These are phyloP conservation scores for Crotalus viridis DNA, from an alignment of 2,113 vertebrate genomes.

Conservation along the genomic window DNA sequence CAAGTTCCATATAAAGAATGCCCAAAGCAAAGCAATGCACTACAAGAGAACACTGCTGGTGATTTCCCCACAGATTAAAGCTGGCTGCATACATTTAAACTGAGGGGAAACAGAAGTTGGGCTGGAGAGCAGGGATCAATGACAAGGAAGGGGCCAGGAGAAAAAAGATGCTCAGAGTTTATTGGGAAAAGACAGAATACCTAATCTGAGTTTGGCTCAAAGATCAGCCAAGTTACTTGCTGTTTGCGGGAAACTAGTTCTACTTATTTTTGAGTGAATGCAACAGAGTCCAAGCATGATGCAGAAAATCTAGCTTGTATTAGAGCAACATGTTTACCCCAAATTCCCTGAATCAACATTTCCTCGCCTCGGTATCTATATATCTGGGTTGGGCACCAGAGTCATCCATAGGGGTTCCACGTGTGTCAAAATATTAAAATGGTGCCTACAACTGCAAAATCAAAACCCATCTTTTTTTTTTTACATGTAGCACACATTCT, in stretches of 20 bases:
- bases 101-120: background rate
- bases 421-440: background rate
- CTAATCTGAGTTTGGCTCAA: background rate
- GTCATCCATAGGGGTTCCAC: background rate
- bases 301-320: background rate
- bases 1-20: background rate
- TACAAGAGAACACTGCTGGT: background rate
- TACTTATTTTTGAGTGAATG: background rate
- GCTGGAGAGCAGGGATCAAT: background rate
- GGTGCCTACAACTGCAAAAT: background rate
- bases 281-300: background rate
- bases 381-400: background rate
- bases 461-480: background rate
- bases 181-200: background rate
- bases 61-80: background rate
- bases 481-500: background rate
- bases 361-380: too few relatives aligned
- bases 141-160: background rate
- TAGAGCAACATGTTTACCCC: background rate
- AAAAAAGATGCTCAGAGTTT: background rate
- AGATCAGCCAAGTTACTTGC: background rate
- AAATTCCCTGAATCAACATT: background rate
- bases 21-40: background rate
- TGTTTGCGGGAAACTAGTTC: background rate
- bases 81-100: background rate